phyloP scores from a whole-genome alignment of 2,888 invertebrate genomes.

The Octodonta nipae region DNA sequence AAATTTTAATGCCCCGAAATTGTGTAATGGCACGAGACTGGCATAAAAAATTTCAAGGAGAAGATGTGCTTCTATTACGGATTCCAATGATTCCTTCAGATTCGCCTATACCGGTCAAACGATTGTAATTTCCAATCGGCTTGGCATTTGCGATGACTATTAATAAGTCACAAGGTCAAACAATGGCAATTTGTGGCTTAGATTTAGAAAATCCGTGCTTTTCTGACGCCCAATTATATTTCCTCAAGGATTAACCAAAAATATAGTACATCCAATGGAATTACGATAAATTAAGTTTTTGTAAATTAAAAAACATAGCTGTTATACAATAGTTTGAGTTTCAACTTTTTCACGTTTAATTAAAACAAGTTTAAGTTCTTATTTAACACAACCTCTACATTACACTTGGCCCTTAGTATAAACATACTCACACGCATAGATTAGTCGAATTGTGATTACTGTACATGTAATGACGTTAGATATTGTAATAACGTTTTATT shows the following conservation, averaged over 20 bases:
- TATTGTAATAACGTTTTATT: background rate
- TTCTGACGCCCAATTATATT: conserved; percentile 2
- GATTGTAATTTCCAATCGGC: conserved; percentile 5
- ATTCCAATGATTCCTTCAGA: conserved; percentile 9
- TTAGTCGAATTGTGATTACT: too few relatives aligned
- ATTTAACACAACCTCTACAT: too few relatives aligned
- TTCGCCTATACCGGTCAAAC: conserved; percentile 6
- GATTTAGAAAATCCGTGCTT: conserved; percentile 4
- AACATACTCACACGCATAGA: too few relatives aligned
- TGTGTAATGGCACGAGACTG: conserved; percentile 2
- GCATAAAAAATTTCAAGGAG: conserved; percentile 2
- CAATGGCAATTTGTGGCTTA: conserved; percentile 2
- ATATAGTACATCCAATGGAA: background rate
- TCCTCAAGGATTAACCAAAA: conserved; percentile 2
- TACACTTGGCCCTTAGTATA: too few relatives aligned
- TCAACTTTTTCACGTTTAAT: background rate
- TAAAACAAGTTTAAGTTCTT: conserved; percentile 1
- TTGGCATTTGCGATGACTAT: conserved; percentile 4
- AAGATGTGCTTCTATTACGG: conserved; percentile 7
- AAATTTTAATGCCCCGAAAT: conserved; percentile 3
- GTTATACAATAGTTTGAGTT: background rate
- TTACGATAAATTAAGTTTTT: background rate
- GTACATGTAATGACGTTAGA: too few relatives aligned
- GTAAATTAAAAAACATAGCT: background rate
- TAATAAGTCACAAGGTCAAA: conserved; percentile 4